phyloP scores from a whole-genome alignment of 2,888 invertebrate species.

The Hirtodrosophila trivittata region DNA sequence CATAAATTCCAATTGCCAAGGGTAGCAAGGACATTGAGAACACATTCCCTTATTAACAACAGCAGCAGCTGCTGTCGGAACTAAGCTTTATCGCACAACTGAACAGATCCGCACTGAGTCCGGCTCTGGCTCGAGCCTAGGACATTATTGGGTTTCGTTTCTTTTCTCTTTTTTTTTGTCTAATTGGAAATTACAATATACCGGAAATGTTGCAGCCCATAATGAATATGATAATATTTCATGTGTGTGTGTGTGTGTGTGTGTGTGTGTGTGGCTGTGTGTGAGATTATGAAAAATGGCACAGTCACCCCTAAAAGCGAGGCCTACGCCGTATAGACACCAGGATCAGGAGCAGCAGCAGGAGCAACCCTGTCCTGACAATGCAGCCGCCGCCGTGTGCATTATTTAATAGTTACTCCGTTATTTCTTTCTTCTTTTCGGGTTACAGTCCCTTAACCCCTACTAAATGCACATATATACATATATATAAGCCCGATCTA shows the following conservation, averaged over 20 bases:
- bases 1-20: slow-evolving; percentile 70
- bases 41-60: slow-evolving; percentile 58
- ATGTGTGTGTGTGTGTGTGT: slow-evolving; percentile 15
- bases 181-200: slow-evolving; percentile 72
- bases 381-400: slow-evolving; percentile 21
- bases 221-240: slow-evolving; percentile 49
- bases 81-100: slow-evolving; percentile 17
- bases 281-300: slow-evolving; percentile 61
- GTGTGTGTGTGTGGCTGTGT: slow-evolving; percentile 12
- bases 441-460: slow-evolving; percentile 7
- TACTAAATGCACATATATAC: slow-evolving; percentile 10
- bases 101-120: not conserved
- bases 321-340: slow-evolving; percentile 9
- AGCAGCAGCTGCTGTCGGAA: slow-evolving; percentile 38
- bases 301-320: slow-evolving; percentile 60
- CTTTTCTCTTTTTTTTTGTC: slow-evolving; percentile 25
- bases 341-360: slow-evolving; percentile 1
- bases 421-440: slow-evolving; percentile 25
- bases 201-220: slow-evolving; percentile 56
- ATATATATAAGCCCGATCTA: not conserved
- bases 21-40: slow-evolving; percentile 42
- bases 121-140: slow-evolving; percentile 30
- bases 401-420: slow-evolving; percentile 52
- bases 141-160: not conserved
- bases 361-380: slow-evolving; percentile 25